Evolutionary conservation across 2,888 invertebrate species (phyloP).

Genomic region (Ceratothoa steindachneri): DNA sequence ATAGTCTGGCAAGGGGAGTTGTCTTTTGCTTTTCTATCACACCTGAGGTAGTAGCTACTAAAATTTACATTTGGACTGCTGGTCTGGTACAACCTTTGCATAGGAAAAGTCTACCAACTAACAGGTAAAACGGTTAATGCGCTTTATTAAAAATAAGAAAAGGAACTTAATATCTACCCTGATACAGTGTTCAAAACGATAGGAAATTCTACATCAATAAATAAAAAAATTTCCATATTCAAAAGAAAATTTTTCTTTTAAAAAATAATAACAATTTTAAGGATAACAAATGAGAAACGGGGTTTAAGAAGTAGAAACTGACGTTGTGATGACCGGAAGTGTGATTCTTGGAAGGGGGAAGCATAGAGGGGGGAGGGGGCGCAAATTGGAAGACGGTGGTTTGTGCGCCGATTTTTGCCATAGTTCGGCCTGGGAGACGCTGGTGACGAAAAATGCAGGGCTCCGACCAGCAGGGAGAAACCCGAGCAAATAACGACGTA

Average conservation of each 20-base stretch:
- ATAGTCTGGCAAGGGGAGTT: constrained; percentile 20
- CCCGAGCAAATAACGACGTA: not conserved
- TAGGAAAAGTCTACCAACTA: constrained; percentile 45
- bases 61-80: constrained; percentile 34
- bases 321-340: constrained; percentile 3
- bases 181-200: constrained; percentile 42
- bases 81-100: constrained; percentile 45
- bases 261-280: constrained; percentile 5
- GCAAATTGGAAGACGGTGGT: constrained; percentile 1
- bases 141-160: constrained; percentile 30
- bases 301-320: not conserved
- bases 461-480: not conserved
- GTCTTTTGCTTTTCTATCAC: constrained; percentile 46
- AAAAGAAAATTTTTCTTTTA: constrained; percentile 10
- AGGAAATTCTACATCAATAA: constrained; percentile 15
- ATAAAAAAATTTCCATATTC: constrained; percentile 10
- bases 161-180: constrained; percentile 47
- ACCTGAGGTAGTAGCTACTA: constrained; percentile 42
- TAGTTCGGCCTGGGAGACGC: not conserved
- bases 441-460: not conserved
- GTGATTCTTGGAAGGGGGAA: constrained; percentile 12
- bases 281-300: constrained; percentile 1
- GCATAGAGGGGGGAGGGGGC: too few species aligned
- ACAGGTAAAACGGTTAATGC: constrained; percentile 38
- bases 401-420: not conserved